Percentiles rank a stretch among this genome's conserved stretches.
Conservation (phyloP, 2,113 vertebrate species). For the Boulengeromyrus knoepffleri region DNA sequence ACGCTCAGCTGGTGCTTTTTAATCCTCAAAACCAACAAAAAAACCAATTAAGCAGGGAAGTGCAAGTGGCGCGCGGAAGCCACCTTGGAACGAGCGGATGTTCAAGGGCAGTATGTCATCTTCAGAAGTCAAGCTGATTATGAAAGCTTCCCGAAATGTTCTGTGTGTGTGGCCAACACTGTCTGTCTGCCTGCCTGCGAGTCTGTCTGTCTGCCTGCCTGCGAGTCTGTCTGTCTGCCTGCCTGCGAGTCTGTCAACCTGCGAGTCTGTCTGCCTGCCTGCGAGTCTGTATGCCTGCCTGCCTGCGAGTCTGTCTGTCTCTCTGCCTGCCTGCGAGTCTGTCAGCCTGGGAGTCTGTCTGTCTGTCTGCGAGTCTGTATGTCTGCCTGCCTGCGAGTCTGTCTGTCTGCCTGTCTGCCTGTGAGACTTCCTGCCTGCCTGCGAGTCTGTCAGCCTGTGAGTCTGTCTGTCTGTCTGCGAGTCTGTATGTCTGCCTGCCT, state of each 20-base stretch:
- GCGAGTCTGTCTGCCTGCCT: too few relatives aligned
- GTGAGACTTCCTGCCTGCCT: background rate
- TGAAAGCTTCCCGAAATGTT: background rate
- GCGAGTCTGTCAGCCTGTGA: background rate
- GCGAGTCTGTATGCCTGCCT: too few relatives aligned
- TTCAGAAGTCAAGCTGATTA: background rate
- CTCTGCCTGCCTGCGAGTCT: too few relatives aligned
- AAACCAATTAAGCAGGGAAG: background rate
- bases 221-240: background rate
- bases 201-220: background rate
- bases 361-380: background rate
- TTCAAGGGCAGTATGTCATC: background rate
- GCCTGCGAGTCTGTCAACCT: background rate
- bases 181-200: background rate
- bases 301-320: too few relatives aligned
- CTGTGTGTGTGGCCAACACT: background rate
- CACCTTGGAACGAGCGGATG: background rate
- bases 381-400: background rate
- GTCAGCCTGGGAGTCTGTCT: background rate
- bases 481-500: background rate
- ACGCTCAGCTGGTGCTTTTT: background rate
- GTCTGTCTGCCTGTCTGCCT: background rate
- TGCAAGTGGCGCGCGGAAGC: background rate
- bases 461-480: too few relatives aligned
- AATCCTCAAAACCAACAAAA: conserved; percentile 5